Conservation (phyloP, 1,140 invertebrate genomes). For the Mamestra configurata region DNA sequence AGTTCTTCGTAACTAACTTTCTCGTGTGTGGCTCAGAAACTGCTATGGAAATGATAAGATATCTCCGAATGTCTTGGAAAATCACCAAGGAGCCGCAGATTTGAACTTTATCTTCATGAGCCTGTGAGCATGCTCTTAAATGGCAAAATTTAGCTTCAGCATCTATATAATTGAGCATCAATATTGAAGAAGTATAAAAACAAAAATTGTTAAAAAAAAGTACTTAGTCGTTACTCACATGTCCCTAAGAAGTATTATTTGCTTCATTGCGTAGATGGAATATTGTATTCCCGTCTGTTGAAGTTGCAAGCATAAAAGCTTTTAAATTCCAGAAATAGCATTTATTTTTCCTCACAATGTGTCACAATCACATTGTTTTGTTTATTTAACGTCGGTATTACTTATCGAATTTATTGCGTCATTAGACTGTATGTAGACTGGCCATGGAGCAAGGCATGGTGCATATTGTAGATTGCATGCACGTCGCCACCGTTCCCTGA, state of each 20-base stretch:
- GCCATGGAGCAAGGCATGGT: slow-evolving; percentile 11
- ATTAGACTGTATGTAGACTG: slow-evolving; percentile 45
- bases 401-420: slow-evolving; percentile 49
- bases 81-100: neutral
- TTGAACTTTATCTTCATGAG: neutral
- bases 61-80: slow-evolving; percentile 5
- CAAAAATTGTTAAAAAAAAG: too few species aligned
- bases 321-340: neutral
- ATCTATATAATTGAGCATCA: neutral
- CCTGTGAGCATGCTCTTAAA: too few species aligned
- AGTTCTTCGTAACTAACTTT: slow-evolving; percentile 47
- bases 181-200: neutral
- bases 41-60: slow-evolving; percentile 39
- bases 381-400: slow-evolving; percentile 7
- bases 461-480: slow-evolving; percentile 63
- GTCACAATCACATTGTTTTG: slow-evolving; percentile 9
- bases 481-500: slow-evolving; percentile 63
- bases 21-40: slow-evolving; percentile 23
- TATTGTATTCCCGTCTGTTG: neutral
- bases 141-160: too few species aligned
- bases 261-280: slow-evolving; percentile 20
- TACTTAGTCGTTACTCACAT: too few species aligned
- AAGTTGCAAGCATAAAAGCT: neutral
- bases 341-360: slow-evolving; percentile 29
- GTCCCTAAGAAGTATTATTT: slow-evolving; percentile 16